Evolutionary conservation across 2,113 vertebrate genomes (phyloP).

Genomic region (Leptobrachium ailaonicum): DNA sequence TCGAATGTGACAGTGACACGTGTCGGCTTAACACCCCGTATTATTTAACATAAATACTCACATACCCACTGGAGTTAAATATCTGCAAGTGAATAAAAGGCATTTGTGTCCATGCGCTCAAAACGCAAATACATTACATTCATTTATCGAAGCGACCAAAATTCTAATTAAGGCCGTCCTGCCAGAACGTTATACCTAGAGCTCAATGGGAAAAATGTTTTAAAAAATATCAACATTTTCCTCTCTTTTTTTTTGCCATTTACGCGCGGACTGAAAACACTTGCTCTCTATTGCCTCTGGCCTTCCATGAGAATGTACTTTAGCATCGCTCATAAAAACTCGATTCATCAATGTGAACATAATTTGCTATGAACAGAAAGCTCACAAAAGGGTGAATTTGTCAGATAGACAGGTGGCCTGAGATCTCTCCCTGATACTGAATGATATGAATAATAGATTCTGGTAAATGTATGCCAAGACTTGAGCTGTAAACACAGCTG

Average conservation of each 20-base stretch:
- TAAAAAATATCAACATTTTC: constrained; percentile 73
- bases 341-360: constrained; percentile 99
- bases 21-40: not conserved
- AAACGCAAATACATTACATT: constrained; percentile 67
- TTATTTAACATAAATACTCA: constrained; percentile 53
- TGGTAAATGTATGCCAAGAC: constrained; percentile 99
- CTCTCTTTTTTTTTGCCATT: constrained; percentile 80
- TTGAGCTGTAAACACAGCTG: constrained; percentile 99
- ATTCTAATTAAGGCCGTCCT: constrained; percentile 69
- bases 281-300: constrained; percentile 88
- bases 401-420: constrained; percentile 99
- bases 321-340: constrained; percentile 98
- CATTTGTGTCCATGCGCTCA: constrained; percentile 64
- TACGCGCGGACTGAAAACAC: constrained; percentile 84
- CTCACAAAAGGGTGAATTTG: constrained; percentile 99
- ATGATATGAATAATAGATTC: constrained; percentile 99
- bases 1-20: too few relatives aligned
- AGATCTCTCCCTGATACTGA: constrained; percentile 99
- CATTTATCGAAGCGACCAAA: constrained; percentile 69
- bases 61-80: constrained; percentile 63
- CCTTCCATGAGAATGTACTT: constrained; percentile 90
- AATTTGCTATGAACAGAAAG: constrained; percentile 99
- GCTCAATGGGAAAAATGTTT: constrained; percentile 70
- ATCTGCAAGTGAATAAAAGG: constrained; percentile 55
- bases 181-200: constrained; percentile 75